These are phyloP conservation scores for Australoheros facetus DNA, from an alignment of 2,797 vertebrate species.

Conservation along the genomic window DNA sequence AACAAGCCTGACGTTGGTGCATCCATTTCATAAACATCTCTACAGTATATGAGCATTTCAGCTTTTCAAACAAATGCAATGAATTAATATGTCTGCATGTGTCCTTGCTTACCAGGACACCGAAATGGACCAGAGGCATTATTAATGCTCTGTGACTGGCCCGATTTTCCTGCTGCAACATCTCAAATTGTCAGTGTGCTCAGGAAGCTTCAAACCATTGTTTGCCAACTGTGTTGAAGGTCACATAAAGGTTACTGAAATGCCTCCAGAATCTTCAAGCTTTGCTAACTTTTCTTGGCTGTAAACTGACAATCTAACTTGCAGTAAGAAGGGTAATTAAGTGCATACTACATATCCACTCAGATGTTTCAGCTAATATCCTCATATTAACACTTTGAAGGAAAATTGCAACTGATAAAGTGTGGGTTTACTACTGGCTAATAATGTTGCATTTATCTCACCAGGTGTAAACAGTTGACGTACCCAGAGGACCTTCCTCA, in stretches of 20 bases:
- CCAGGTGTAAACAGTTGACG: constrained; percentile 90
- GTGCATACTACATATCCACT: background rate
- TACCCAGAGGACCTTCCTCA: constrained; percentile 90
- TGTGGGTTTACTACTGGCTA: background rate
- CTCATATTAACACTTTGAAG: background rate
- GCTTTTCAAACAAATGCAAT: constrained; percentile 12
- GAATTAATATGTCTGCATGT: constrained; percentile 1
- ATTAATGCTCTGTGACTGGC: background rate
- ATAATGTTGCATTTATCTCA: background rate
- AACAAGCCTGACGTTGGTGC: background rate
- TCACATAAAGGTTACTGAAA: background rate
- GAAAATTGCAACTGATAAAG: background rate
- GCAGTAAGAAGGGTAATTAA: background rate
- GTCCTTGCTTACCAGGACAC: background rate
- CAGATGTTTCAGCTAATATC: background rate
- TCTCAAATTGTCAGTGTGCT: background rate
- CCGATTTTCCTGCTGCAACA: background rate
- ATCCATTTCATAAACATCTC: background rate
- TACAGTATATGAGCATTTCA: background rate
- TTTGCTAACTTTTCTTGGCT: background rate
- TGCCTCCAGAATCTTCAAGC: background rate
- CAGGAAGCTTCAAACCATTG: background rate
- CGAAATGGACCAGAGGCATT: background rate
- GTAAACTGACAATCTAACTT: background rate
- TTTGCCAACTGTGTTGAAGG: background rate